phyloP scores from a whole-genome alignment of 2,888 invertebrate species.

The Matsumyia berberina region DNA sequence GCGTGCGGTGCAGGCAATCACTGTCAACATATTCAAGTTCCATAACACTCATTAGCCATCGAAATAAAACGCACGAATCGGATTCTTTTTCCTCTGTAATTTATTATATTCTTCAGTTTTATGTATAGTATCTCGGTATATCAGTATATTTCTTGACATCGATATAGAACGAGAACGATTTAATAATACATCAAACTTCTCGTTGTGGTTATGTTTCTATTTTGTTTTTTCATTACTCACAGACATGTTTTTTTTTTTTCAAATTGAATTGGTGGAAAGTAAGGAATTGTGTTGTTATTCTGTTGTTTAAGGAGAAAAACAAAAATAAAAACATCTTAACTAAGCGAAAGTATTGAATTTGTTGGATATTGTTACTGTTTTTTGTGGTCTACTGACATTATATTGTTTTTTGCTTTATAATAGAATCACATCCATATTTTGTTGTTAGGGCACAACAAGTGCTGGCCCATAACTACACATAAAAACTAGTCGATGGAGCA shows the following conservation, averaged over 20 bases:
- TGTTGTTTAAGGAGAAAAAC: constrained; percentile 32
- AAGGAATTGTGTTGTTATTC: constrained; percentile 1
- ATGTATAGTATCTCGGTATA: constrained; percentile 60
- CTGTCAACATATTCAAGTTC: neutral
- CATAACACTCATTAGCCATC: no score
- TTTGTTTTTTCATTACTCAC: constrained; percentile 47
- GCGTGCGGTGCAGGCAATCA: neutral
- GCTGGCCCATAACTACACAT: constrained; percentile 60
- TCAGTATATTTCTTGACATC: constrained; percentile 56
- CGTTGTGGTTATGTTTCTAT: constrained; percentile 43
- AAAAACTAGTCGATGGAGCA: constrained; percentile 52
- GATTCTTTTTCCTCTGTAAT: constrained; percentile 29
- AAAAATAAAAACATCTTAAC: neutral
- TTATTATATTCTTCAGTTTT: constrained; percentile 65
- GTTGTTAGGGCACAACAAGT: constrained; percentile 14
- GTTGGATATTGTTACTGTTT: neutral
- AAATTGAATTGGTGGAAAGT: constrained; percentile 51
- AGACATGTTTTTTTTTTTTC: constrained; percentile 74
- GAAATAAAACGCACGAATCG: neutral
- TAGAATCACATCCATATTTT: constrained; percentile 61
- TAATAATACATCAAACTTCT: constrained; percentile 67
- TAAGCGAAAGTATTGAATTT: constrained; percentile 2
- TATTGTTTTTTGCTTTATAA: no score
- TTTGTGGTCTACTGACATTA: constrained; percentile 41
- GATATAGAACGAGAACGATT: constrained; percentile 69